phyloP scores from a whole-genome alignment of 2,113 vertebrate genomes.

The Poecile atricapillus region DNA sequence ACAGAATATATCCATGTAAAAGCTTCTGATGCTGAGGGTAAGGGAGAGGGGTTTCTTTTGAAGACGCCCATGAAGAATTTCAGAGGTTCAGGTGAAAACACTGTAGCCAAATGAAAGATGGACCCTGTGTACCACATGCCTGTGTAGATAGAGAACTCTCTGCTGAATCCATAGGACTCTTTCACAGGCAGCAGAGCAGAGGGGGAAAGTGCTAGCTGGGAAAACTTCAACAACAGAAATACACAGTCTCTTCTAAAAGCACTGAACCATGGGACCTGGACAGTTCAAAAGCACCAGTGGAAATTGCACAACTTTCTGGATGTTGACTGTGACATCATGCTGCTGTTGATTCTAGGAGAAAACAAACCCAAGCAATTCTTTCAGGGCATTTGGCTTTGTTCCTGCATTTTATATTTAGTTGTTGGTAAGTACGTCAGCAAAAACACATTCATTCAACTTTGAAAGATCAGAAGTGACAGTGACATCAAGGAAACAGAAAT shows the following conservation, averaged over 20 bases:
- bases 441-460: background rate
- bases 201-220: background rate
- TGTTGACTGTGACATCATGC: background rate
- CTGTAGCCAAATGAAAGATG: background rate
- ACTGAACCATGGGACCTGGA: background rate
- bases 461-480: background rate
- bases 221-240: background rate
- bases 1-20: accelerated
- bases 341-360: background rate
- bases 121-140: background rate
- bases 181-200: background rate
- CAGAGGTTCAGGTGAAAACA: background rate
- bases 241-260: background rate
- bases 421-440: conserved; percentile 20
- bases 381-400: background rate
- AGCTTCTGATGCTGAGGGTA: background rate
- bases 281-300: background rate
- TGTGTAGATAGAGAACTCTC: accelerated
- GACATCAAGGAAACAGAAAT: conserved; percentile 17
- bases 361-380: background rate
- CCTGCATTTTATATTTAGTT: background rate
- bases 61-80: background rate
- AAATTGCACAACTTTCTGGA: background rate
- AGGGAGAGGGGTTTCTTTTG: background rate
- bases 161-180: background rate